Evolutionary conservation across 2,113 vertebrate species (phyloP).

Genomic region (Semnornis frantzii): DNA sequence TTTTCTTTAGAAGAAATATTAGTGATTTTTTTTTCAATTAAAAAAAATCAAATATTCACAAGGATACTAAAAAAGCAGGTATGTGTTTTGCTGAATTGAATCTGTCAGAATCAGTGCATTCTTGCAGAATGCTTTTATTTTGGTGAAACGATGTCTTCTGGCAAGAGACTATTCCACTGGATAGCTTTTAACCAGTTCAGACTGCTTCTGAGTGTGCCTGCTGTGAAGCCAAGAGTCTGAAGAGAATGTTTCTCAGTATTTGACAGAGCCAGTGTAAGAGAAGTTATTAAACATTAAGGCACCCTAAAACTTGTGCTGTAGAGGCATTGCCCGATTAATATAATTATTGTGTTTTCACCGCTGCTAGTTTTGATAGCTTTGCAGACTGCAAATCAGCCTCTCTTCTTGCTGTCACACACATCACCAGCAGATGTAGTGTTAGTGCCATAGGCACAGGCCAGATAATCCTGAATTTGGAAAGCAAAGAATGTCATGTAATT

Average conservation of each 20-base stretch:
- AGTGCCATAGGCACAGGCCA: constrained; percentile 46
- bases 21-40: background rate
- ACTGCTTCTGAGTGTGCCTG: background rate
- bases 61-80: background rate
- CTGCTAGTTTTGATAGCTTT: constrained; percentile 15
- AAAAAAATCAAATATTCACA: background rate
- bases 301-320: background rate
- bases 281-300: background rate
- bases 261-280: background rate
- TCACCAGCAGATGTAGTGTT: constrained; percentile 50
- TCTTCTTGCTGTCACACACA: constrained; percentile 13
- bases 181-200: background rate
- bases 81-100: background rate
- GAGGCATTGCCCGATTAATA: constrained; percentile 20
- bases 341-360: constrained; percentile 17
- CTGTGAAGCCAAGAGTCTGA: background rate
- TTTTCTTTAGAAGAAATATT: background rate
- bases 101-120: background rate
- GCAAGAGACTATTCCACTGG: background rate
- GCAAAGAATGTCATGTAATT: constrained; percentile 38
- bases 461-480: constrained; percentile 54
- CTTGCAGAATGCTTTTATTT: background rate
- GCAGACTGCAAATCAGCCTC: constrained; percentile 26
- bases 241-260: background rate
- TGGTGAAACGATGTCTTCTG: background rate